Conservation (phyloP, 2,113 vertebrate species). For the Tychaedon coryphoeus region DNA sequence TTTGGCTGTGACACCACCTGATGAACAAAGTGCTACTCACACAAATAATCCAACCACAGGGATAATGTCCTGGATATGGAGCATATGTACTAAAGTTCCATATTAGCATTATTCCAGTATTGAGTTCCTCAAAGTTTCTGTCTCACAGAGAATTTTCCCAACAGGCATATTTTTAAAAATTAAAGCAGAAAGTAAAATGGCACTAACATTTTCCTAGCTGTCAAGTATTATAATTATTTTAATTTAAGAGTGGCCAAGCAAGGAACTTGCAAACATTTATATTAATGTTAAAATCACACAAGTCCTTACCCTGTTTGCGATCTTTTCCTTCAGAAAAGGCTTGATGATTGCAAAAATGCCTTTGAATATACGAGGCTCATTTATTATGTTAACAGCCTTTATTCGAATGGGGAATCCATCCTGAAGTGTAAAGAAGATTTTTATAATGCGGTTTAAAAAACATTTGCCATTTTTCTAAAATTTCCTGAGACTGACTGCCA, state of each 20-base stretch:
- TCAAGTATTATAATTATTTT: background rate
- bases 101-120: background rate
- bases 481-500: background rate
- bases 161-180: background rate
- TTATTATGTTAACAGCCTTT: constrained; percentile 96
- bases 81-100: background rate
- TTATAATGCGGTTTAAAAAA: constrained; percentile 11
- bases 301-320: constrained; percentile 91
- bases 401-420: constrained; percentile 98
- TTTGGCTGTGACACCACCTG: background rate
- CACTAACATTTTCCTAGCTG: background rate
- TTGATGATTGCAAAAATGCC: constrained; percentile 98
- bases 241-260: background rate
- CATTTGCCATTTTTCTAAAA: background rate
- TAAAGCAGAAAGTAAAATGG: background rate
- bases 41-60: background rate
- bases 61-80: background rate
- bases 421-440: constrained; percentile 63
- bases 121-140: background rate
- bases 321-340: constrained; percentile 98
- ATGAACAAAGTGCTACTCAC: background rate
- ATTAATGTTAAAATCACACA: background rate
- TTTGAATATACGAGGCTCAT: constrained; percentile 97
- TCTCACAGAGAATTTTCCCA: background rate
- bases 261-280: background rate